Percentiles rank a stretch among this genome's conserved stretches.
These are phyloP conservation scores for Diplolepis rosae DNA, from an alignment of 2,888 invertebrate genomes.

Conservation along the genomic window DNA sequence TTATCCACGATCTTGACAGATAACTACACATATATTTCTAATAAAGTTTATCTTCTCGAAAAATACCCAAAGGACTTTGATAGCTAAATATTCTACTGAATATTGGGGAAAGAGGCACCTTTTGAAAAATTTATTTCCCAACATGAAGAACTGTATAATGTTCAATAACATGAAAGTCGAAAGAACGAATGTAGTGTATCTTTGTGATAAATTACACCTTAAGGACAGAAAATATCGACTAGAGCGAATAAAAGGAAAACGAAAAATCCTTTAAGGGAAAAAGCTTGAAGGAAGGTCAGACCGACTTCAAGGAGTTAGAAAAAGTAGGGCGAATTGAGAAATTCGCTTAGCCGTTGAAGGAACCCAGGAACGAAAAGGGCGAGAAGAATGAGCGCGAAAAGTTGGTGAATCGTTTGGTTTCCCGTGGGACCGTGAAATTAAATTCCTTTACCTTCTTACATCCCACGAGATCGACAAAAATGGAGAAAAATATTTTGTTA, in stretches of 20 bases:
- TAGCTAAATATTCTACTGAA: not conserved
- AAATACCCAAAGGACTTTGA: not conserved
- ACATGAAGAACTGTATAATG: not conserved
- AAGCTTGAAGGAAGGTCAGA: slow-evolving; percentile 24
- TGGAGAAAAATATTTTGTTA: slow-evolving; percentile 45
- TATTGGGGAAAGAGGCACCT: not conserved
- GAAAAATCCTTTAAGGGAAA: slow-evolving; percentile 22
- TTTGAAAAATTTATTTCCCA: not conserved
- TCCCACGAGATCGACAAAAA: slow-evolving; percentile 36
- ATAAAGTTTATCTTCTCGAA: not conserved
- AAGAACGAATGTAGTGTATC: slow-evolving; percentile 13
- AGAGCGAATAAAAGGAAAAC: slow-evolving; percentile 1
- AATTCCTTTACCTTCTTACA: slow-evolving; percentile 57
- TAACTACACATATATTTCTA: too few relatives aligned
- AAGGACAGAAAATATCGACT: slow-evolving; percentile 29
- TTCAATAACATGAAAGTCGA: slow-evolving; percentile 14
- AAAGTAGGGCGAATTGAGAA: slow-evolving; percentile 29
- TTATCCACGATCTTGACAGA: too few relatives aligned
- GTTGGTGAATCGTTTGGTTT: slow-evolving; percentile 56
- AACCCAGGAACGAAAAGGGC: slow-evolving; percentile 28
- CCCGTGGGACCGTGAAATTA: slow-evolving; percentile 64
- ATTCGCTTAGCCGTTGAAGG: slow-evolving; percentile 26
- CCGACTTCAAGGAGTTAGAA: not conserved
- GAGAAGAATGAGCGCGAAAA: slow-evolving; percentile 41
- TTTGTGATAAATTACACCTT: slow-evolving; percentile 28